A percentile compares a stretch with the other conserved stretches of the same genome.
Evolutionary conservation across 2,888 invertebrate species (phyloP).

Genomic region (Timandra comae): DNA sequence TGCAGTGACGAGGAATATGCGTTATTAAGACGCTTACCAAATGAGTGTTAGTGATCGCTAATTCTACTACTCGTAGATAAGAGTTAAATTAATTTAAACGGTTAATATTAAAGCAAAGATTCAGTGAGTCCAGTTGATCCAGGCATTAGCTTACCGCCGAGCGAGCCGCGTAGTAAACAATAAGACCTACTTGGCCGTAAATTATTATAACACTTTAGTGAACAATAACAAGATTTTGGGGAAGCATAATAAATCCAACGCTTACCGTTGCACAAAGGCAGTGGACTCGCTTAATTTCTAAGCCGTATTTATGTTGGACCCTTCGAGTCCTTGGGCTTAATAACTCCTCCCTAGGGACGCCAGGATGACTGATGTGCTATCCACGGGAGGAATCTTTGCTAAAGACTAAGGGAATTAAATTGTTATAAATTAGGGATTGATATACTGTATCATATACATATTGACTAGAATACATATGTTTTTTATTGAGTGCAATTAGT

Average conservation of each 20-base stretch:
- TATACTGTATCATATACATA: no score
- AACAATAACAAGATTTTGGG: constrained; percentile 19
- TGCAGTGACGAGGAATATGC: no score
- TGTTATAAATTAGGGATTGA: constrained; percentile 4
- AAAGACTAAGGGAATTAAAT: constrained; percentile 7
- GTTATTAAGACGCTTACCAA: no score
- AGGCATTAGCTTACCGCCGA: no score
- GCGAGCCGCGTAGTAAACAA: no score
- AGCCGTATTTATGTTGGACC: constrained; percentile 34
- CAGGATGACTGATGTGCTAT: constrained; percentile 24
- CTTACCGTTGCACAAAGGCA: neutral
- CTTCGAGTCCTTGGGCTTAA: constrained; percentile 31
- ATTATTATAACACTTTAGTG: constrained; percentile 5
- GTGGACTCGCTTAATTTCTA: constrained; percentile 26
- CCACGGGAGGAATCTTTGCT: constrained; percentile 9
- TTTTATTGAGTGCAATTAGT: no score
- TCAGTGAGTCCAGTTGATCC: no score
- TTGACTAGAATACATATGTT: no score
- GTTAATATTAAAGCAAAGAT: no score
- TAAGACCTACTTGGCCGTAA: neutral
- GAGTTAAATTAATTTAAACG: neutral
- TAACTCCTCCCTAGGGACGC: constrained; percentile 32
- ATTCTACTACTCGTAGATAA: no score
- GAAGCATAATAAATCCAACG: no score
- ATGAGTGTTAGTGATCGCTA: no score